Evolutionary conservation across 2,113 vertebrate genomes (phyloP).

Genomic region (Lynx canadensis): DNA sequence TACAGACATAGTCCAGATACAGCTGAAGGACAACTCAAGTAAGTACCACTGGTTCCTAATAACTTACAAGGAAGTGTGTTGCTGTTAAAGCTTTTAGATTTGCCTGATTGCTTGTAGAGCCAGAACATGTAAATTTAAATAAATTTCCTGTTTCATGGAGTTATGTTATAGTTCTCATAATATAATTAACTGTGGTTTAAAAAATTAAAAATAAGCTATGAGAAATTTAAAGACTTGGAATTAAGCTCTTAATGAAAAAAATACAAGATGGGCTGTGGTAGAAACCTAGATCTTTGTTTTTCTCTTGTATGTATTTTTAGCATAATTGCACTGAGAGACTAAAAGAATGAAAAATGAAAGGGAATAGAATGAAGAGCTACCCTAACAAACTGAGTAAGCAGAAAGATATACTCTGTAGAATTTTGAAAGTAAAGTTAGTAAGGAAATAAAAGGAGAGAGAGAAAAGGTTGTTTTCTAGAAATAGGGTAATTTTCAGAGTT

Average conservation of each 20-base stretch:
- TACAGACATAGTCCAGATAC: conserved; percentile 99
- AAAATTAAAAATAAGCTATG: conserved; percentile 38
- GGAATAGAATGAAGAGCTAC: neutral
- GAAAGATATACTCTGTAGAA: neutral
- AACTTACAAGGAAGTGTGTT: neutral
- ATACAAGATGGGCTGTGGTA: neutral
- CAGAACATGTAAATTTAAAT: neutral
- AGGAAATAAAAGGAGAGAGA: neutral
- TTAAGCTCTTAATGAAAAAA: neutral
- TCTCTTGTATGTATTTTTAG: neutral
- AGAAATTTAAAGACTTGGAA: conserved; percentile 12
- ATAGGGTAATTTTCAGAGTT: neutral
- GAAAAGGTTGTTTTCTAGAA: neutral
- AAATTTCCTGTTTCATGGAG: neutral
- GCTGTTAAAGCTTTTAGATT: neutral
- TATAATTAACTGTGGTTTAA: neutral
- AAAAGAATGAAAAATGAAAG: neutral
- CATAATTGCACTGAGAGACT: neutral
- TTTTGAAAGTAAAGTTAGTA: neutral
- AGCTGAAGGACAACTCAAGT: conserved; percentile 97
- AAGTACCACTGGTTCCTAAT: conserved; percentile 84
- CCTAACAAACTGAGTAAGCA: conserved; percentile 8
- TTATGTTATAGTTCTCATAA: neutral
- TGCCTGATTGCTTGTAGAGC: neutral
- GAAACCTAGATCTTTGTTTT: conserved; percentile 33